Evolutionary conservation across 2,113 vertebrate species (phyloP).

Genomic region (Burhinus oedicnemus): DNA sequence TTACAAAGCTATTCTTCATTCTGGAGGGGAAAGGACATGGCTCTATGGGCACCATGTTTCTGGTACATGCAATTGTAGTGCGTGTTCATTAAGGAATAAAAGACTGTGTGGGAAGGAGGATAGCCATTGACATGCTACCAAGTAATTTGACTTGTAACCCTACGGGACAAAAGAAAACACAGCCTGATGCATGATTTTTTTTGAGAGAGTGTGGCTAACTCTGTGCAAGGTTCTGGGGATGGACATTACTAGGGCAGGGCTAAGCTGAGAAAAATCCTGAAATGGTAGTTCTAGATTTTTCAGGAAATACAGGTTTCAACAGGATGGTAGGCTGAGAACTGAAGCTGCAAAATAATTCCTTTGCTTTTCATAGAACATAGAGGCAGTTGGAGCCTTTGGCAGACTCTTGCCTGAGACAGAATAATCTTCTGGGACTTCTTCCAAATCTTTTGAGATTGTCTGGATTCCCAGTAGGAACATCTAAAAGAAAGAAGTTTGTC

Average conservation of each 20-base stretch:
- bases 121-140: not conserved
- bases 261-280: not conserved
- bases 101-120: not conserved
- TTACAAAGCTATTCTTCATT: not conserved
- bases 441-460: not conserved
- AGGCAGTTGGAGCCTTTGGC: not conserved
- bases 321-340: not conserved
- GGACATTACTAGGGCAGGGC: not conserved
- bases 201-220: not conserved
- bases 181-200: not conserved
- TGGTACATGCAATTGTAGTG: not conserved
- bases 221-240: not conserved
- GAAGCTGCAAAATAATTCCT: not conserved
- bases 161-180: not conserved
- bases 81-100: not conserved
- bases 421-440: not conserved
- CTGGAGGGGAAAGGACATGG: not conserved
- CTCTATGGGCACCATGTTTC: not conserved
- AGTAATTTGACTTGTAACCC: not conserved
- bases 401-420: not conserved
- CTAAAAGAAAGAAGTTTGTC: not conserved
- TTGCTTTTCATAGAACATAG: not conserved
- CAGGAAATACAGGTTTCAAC: not conserved
- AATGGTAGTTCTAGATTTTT: not conserved
- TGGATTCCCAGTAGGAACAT: not conserved